Evolutionary conservation across 2,113 vertebrate genomes (phyloP).

Genomic region (Etia nguti): DNA sequence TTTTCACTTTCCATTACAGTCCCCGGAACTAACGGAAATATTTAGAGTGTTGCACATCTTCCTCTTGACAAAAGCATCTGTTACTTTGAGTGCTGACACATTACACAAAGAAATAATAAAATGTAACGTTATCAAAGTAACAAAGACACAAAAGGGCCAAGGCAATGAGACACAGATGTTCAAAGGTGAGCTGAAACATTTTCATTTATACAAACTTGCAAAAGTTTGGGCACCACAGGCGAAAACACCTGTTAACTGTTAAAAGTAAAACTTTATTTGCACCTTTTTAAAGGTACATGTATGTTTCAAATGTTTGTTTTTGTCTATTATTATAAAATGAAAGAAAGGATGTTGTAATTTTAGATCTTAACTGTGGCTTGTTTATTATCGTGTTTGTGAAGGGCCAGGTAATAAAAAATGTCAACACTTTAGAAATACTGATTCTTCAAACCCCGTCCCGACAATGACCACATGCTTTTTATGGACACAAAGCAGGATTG

Average conservation of each 20-base stretch:
- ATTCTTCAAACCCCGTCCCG: neutral
- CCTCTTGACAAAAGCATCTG: neutral
- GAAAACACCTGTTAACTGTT: neutral
- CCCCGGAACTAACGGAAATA: neutral
- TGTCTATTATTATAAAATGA: neutral
- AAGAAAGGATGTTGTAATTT: too few relatives aligned
- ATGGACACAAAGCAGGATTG: neutral
- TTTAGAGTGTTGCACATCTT: neutral
- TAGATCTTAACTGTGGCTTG: neutral
- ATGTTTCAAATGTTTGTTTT: neutral
- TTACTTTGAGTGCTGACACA: neutral
- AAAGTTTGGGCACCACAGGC: neutral
- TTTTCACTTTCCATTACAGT: neutral
- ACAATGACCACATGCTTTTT: neutral
- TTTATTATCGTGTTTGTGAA: neutral
- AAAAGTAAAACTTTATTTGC: neutral
- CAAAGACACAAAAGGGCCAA: constrained; percentile 1
- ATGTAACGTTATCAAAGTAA: neutral
- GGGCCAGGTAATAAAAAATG: neutral
- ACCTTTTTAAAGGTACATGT: neutral
- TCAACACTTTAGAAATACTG: neutral
- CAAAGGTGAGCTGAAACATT: neutral
- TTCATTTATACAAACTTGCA: neutral
- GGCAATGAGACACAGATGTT: constrained; percentile 11
- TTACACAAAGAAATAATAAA: neutral